These are phyloP conservation scores for Vulpes ferrilata DNA, from an alignment of 2,113 vertebrate species.

Conservation along the genomic window DNA sequence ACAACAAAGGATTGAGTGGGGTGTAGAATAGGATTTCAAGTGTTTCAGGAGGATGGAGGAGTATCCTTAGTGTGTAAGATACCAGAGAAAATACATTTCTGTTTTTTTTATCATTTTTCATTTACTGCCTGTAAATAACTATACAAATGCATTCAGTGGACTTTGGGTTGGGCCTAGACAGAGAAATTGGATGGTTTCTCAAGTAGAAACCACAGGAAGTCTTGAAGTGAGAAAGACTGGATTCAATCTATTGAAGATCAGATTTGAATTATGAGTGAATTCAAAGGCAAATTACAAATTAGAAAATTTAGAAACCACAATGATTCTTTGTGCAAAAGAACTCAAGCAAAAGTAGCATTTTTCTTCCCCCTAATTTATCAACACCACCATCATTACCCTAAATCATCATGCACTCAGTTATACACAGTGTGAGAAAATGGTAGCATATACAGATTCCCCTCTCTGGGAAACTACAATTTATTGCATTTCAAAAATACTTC, in stretches of 20 bases:
- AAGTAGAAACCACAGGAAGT: slow-evolving; percentile 8
- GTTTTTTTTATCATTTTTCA: neutral
- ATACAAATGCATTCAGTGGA: slow-evolving; percentile 7
- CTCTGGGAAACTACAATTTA: neutral
- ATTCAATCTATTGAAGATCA: slow-evolving; percentile 51
- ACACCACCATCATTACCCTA: neutral
- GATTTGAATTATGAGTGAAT: slow-evolving; percentile 40
- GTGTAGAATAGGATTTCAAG: slow-evolving; percentile 22
- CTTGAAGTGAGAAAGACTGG: slow-evolving; percentile 36
- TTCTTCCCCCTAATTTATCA: neutral
- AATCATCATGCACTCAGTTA: neutral
- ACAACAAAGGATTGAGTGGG: no score
- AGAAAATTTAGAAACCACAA: slow-evolving; percentile 26
- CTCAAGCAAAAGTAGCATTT: slow-evolving; percentile 18
- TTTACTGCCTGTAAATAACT: neutral
- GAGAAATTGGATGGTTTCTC: neutral
- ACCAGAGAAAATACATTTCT: neutral
- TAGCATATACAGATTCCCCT: neutral
- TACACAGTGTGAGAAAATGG: neutral
- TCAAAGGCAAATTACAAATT: slow-evolving; percentile 58
- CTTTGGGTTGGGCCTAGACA: neutral
- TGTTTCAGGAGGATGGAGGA: neutral
- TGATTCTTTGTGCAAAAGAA: slow-evolving; percentile 31
- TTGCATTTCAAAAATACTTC: neutral
- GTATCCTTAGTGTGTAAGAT: neutral